Percentiles rank a stretch among this genome's conserved stretches.
phyloP scores from a whole-genome alignment of 2,113 vertebrate genomes.

The Dicerorhinus sumatrensis region DNA sequence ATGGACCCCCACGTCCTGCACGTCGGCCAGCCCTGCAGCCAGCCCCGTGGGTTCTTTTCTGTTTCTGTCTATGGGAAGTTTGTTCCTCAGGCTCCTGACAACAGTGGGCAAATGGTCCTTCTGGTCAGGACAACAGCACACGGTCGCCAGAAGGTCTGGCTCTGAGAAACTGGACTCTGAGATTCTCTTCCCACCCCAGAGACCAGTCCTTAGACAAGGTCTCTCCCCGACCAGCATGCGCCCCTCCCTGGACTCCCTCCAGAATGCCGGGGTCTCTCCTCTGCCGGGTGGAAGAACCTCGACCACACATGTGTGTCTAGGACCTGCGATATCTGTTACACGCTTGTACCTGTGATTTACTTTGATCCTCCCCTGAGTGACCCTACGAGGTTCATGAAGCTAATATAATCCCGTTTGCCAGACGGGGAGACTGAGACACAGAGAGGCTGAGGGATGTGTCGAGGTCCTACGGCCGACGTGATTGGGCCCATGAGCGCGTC shows the following conservation, averaged over 20 bases:
- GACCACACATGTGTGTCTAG: fast-evolving
- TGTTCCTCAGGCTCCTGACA: neutral
- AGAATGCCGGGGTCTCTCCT: neutral
- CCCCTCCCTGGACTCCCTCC: fast-evolving
- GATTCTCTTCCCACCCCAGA: neutral
- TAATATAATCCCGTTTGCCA: neutral
- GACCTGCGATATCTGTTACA: fast-evolving
- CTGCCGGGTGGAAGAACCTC: neutral
- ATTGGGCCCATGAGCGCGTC: neutral
- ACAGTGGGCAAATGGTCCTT: neutral
- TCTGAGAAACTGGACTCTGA: neutral
- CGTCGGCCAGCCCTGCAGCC: neutral
- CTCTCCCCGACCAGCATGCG: fast-evolving
- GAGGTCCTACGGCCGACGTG: neutral
- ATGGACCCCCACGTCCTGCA: fast-evolving
- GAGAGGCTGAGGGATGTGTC: neutral
- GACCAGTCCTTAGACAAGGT: neutral
- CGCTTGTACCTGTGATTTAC: neutral
- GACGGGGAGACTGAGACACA: neutral
- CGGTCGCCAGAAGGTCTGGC: neutral
- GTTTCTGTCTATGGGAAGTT: neutral
- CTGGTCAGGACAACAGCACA: neutral
- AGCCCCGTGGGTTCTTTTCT: neutral
- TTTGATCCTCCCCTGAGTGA: neutral
- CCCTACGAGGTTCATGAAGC: neutral